These are phyloP conservation scores for Chaitophorus viminalis DNA, from an alignment of 2,888 invertebrate species.

Conservation along the genomic window DNA sequence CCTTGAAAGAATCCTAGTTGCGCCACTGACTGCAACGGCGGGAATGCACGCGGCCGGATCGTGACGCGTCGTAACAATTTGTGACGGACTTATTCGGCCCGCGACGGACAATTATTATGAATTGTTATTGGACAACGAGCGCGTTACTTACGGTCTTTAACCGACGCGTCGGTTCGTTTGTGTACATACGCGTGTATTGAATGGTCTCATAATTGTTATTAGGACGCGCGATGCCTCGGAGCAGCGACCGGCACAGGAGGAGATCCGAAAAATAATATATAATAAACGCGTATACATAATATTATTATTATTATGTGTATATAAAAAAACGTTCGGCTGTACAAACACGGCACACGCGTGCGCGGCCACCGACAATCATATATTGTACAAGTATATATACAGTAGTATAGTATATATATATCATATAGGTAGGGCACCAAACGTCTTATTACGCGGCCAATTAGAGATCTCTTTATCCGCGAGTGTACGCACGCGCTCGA, in stretches of 20 bases:
- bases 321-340: slow-evolving; percentile 7
- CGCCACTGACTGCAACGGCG: too few relatives aligned
- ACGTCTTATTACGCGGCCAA: slow-evolving; percentile 53
- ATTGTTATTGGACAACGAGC: slow-evolving; percentile 36
- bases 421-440: too few relatives aligned
- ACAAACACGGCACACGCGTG: slow-evolving; percentile 40
- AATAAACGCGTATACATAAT: not conserved
- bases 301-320: not conserved
- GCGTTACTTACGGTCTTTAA: slow-evolving; percentile 33
- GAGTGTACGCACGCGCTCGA: too few relatives aligned
- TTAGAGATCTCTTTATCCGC: slow-evolving; percentile 48
- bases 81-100: not conserved
- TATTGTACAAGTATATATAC: too few relatives aligned
- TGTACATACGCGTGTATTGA: not conserved
- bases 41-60: too few relatives aligned
- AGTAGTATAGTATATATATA: too few relatives aligned
- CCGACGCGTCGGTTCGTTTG: not conserved
- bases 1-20: too few relatives aligned
- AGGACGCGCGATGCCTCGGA: not conserved
- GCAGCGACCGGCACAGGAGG: not conserved
- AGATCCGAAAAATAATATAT: not conserved
- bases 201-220: slow-evolving; percentile 22
- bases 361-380: not conserved
- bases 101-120: too few relatives aligned
- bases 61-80: slow-evolving; percentile 5